Evolutionary conservation across 2,113 vertebrate species (phyloP).

Genomic region (Corydoras sp.): DNA sequence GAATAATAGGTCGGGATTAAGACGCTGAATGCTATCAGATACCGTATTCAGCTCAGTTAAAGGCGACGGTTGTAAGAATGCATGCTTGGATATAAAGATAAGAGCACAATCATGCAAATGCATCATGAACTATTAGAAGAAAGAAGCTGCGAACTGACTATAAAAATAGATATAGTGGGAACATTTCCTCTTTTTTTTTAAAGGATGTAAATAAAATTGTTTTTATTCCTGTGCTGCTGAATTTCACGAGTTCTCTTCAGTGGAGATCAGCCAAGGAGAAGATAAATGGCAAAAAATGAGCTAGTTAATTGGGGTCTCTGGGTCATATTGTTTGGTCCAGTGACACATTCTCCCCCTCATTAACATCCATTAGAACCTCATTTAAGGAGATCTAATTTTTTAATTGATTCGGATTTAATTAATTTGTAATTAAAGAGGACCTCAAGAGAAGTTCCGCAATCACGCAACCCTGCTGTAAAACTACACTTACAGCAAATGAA

Average conservation of each 20-base stretch:
- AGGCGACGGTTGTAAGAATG: conserved; percentile 18
- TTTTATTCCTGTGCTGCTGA: too few species aligned
- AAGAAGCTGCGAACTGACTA: too few species aligned
- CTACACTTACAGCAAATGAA: conserved; percentile 46
- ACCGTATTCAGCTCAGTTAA: conserved; percentile 25
- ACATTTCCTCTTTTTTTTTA: neutral
- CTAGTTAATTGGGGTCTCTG: conserved; percentile 72
- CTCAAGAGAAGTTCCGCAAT: conserved; percentile 55
- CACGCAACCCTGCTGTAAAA: conserved; percentile 77
- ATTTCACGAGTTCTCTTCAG: conserved; percentile 16
- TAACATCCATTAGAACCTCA: conserved; percentile 66
- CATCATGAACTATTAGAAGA: too few species aligned
- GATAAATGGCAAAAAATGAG: conserved; percentile 61
- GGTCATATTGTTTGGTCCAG: conserved; percentile 63
- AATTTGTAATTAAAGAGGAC: conserved; percentile 63
- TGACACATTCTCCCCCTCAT: conserved; percentile 66
- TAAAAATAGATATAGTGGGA: too few species aligned
- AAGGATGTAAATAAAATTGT: too few species aligned
- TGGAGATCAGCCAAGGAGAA: conserved; percentile 46
- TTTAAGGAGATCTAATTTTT: conserved; percentile 67
- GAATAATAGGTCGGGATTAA: conserved; percentile 41
- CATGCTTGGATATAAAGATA: conserved; percentile 19
- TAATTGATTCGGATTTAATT: conserved; percentile 69
- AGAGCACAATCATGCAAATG: conserved; percentile 8
- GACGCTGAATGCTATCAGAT: conserved; percentile 23